Conservation (phyloP, 2,888 invertebrate genomes). For the Zaprionus bogoriensis region DNA sequence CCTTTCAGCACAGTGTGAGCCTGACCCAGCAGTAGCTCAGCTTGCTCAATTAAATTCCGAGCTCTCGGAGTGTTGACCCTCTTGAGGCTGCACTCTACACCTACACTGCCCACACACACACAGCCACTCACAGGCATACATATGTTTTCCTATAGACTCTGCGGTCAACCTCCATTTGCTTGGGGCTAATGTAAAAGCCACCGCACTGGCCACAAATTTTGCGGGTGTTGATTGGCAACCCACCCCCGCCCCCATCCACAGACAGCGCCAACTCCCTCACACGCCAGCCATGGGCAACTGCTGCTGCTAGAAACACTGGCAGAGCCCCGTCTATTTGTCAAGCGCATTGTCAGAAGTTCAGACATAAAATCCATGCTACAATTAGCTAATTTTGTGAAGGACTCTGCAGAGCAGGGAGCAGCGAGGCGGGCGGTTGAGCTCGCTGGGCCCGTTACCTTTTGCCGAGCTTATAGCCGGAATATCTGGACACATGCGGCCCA, state of each 20-base stretch:
- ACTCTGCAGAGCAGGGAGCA: too few relatives aligned
- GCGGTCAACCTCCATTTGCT: background rate
- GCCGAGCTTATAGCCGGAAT: conserved; percentile 26
- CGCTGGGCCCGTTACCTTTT: conserved; percentile 15
- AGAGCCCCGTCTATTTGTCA: background rate
- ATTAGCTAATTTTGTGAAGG: conserved; percentile 43
- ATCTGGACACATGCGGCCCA: conserved; percentile 16
- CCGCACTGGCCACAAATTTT: conserved; percentile 25
- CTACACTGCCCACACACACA: background rate
- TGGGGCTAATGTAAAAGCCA: conserved; percentile 14
- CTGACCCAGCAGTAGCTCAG: too few relatives aligned
- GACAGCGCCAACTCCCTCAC: background rate
- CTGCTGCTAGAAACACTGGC: too few relatives aligned
- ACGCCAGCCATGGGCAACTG: background rate
- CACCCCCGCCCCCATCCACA: background rate
- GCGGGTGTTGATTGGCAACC: conserved; percentile 34
- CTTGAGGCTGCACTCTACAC: background rate
- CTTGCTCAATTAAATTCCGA: too few relatives aligned
- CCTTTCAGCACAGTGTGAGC: too few relatives aligned
- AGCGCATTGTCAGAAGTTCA: conserved; percentile 18
- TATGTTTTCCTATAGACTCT: background rate
- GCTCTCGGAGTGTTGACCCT: background rate
- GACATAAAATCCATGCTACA: conserved; percentile 19
- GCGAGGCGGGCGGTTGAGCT: background rate
- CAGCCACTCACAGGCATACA: background rate